These are phyloP conservation scores for Pipistrellus kuhlii DNA, from an alignment of 2,797 vertebrate genomes.

Conservation along the genomic window DNA sequence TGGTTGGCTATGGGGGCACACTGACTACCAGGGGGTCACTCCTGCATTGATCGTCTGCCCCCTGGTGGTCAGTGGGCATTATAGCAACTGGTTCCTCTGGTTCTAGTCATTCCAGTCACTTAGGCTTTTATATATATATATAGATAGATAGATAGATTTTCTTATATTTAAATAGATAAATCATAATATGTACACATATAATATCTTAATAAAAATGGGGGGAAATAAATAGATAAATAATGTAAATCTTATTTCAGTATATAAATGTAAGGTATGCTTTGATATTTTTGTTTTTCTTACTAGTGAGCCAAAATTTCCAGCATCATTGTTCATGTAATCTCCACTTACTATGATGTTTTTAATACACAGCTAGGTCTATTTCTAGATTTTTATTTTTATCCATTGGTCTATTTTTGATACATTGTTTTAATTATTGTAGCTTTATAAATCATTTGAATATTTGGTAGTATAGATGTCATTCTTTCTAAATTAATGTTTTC, in stretches of 20 bases:
- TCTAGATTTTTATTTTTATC: conserved; percentile 40
- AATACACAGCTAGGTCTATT: not conserved
- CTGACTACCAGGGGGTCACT: too few species aligned
- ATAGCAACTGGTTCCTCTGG: too few species aligned
- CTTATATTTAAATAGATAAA: not conserved
- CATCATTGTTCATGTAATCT: not conserved
- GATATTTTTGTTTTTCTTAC: not conserved
- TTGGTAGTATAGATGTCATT: not conserved
- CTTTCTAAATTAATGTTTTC: not conserved
- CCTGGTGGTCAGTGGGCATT: too few species aligned
- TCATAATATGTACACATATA: not conserved
- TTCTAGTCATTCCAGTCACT: too few species aligned
- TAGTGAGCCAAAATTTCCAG: conserved; percentile 24
- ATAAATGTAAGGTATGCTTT: not conserved
- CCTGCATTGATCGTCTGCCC: too few species aligned
- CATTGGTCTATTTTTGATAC: not conserved
- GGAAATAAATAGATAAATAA: too few species aligned
- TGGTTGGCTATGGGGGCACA: too few species aligned
- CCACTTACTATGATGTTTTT: not conserved
- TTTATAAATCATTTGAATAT: not conserved
- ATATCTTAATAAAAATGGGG: too few species aligned
- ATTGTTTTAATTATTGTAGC: not conserved
- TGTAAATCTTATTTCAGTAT: conserved; percentile 26
- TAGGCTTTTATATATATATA: too few species aligned
- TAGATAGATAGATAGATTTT: not conserved